Base-by-base conservation (phyloP, 1,140 invertebrate species). In the Bombus soroeensis region DNA sequence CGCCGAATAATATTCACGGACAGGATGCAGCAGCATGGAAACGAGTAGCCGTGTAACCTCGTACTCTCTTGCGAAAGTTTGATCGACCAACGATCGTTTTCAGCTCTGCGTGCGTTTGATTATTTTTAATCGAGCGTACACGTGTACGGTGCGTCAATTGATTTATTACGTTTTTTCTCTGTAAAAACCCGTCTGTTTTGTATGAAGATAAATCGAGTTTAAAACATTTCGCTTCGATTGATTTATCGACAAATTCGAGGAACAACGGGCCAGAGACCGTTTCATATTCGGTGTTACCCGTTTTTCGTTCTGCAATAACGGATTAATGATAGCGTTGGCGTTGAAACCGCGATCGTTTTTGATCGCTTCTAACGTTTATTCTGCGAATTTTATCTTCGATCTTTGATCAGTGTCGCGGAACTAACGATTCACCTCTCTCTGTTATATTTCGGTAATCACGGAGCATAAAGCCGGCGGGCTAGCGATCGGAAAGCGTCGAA, bases 161-260 rank as follows among this genome's bases (percentile, higher is more conserved):
- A 89, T 85, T 89, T 89, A 89, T 89, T 88, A 88, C 72, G 57
- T n/a, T n/a, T n/a, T n/a, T n/a, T 41, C 53, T 59, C 73, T 39
- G 84, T 89, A 82, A 87, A 90, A 91, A 83, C 87, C 53, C 81
- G 66, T 6, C 68, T 64, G 85, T 90, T 88, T 88, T 87, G 81
- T 83, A 64, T 89, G 80, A 85, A 86, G 84, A 87, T 91, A 87
- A 91, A 91, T 89, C 81, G 76, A 89, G 64, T 87, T 89, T 83
- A 87, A 74, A 89, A 81, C 86, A 83, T 89, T 89, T 89, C 84
- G 84, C 66, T 62, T 57, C 75, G 79, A 89, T 89, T 88, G 83
- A 78, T 86, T 86, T 80, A 83, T 86, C 77, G 83, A 53, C 57
- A 76, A 83, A 53, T 39, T 59, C 41, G 25, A 28, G 57, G 8